Percentiles rank a stretch among this genome's conserved stretches.
Evolutionary conservation across 2,113 vertebrate genomes (phyloP).

Genomic region (Diglossa brunneiventris): DNA sequence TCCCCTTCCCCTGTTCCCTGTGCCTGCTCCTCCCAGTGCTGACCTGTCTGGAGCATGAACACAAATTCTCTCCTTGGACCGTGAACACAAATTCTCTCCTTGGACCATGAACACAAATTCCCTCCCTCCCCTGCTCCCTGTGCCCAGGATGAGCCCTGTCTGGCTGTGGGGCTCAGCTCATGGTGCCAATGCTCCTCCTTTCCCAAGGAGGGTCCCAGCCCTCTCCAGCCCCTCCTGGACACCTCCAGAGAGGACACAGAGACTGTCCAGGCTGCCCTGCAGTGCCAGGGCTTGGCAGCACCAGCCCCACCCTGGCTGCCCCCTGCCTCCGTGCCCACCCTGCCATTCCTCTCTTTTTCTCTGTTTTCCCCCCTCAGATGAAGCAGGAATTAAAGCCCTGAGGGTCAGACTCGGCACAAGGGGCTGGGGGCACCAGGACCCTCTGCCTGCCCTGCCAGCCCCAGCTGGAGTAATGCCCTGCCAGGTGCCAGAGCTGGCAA

Average conservation of each 20-base stretch:
- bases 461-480: not conserved
- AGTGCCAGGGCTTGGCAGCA: not conserved
- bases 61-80: too few relatives aligned
- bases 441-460: not conserved
- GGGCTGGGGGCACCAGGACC: not conserved
- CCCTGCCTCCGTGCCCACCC: not conserved
- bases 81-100: too few relatives aligned
- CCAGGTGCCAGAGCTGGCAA: not conserved
- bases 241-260: not conserved
- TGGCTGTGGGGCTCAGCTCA: too few relatives aligned
- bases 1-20: too few relatives aligned
- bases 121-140: fast-evolving
- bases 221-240: not conserved
- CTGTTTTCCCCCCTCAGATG: not conserved
- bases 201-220: not conserved
- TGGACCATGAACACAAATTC: too few relatives aligned
- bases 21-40: too few relatives aligned
- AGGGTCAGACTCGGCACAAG: not conserved
- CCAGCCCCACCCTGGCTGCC: not conserved
- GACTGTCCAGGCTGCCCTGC: too few relatives aligned
- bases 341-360: too few relatives aligned
- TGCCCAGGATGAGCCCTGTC: not conserved
- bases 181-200: not conserved
- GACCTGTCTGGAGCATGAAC: too few relatives aligned
- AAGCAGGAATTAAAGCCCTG: not conserved